A percentile compares a stretch with the other conserved stretches of the same genome.
phyloP scores from a whole-genome alignment of 2,797 vertebrate genomes.

The Tapera naevia region DNA sequence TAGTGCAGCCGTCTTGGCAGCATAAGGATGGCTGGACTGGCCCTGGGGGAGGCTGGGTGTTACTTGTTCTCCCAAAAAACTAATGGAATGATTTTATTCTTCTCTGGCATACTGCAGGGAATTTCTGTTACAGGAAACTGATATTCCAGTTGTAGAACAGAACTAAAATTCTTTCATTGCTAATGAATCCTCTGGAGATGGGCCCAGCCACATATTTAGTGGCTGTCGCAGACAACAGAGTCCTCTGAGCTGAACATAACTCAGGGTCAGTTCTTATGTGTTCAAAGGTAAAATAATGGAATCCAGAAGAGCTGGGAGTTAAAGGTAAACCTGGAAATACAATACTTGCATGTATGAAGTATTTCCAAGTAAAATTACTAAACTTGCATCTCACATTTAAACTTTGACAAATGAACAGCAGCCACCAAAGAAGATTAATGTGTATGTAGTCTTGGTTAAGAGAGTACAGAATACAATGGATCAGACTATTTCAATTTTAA shows the following conservation, averaged over 20 bases:
- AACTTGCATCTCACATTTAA: neutral
- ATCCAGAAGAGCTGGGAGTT: neutral
- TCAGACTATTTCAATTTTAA: too few species aligned
- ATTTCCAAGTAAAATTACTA: neutral
- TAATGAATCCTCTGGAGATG: neutral
- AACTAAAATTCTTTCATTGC: neutral
- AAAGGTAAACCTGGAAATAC: neutral
- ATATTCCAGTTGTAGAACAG: neutral
- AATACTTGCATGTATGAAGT: neutral
- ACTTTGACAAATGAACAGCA: neutral
- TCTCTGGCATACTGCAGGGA: neutral
- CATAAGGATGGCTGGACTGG: rapidly evolving
- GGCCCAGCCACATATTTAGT: rapidly evolving
- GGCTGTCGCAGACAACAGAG: neutral
- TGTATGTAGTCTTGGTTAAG: neutral
- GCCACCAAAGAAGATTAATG: neutral
- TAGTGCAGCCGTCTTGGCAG: rapidly evolving
- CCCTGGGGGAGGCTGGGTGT: neutral
- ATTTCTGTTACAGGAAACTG: neutral
- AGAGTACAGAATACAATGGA: too few species aligned
- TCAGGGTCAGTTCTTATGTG: neutral
- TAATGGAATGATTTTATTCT: neutral
- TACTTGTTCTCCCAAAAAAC: neutral
- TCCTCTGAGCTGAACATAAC: rapidly evolving
- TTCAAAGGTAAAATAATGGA: neutral